Percentiles rank a stretch among this genome's conserved stretches.
Evolutionary conservation across 1,140 invertebrate species (phyloP).

Genomic region (Drosophila watanabei): DNA sequence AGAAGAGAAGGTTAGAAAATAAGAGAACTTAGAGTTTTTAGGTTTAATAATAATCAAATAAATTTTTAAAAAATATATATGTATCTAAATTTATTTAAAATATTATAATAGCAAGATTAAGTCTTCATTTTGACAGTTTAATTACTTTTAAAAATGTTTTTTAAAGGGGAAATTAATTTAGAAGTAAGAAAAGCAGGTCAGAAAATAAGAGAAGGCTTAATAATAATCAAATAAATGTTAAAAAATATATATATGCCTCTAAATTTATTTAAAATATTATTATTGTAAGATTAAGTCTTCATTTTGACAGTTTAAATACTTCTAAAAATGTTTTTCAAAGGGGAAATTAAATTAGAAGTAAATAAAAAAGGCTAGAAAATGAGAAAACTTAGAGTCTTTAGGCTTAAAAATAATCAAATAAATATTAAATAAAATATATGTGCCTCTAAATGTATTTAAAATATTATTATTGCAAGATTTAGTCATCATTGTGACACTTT

Average conservation of each 20-base stretch:
- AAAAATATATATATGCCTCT: accelerated
- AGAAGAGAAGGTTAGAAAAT: no score
- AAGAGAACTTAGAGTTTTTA: not conserved
- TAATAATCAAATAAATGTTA: not conserved
- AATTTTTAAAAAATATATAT: no score
- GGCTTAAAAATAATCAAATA: not conserved
- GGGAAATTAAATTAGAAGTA: slow-evolving; percentile 12
- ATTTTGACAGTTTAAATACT: not conserved
- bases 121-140: not conserved
- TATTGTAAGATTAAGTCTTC: not conserved
- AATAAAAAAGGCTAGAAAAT: not conserved
- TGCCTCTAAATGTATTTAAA: not conserved
- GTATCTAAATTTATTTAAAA: not conserved
- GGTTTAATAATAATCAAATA: not conserved
- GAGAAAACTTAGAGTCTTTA: not conserved
- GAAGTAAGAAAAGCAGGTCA: not conserved
- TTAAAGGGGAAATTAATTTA: slow-evolving; percentile 33
- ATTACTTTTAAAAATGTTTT: not conserved
- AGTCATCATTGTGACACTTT: not conserved
- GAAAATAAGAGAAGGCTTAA: not conserved
- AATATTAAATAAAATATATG: no score
- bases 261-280: not conserved
- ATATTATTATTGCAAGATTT: not conserved
- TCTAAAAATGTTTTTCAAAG: not conserved
- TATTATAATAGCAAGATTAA: not conserved